Percentiles rank a stretch among this genome's conserved stretches.
These are phyloP conservation scores for Brachionus sp. DNA, from an alignment of 1,140 invertebrate species.

Conservation along the genomic window DNA sequence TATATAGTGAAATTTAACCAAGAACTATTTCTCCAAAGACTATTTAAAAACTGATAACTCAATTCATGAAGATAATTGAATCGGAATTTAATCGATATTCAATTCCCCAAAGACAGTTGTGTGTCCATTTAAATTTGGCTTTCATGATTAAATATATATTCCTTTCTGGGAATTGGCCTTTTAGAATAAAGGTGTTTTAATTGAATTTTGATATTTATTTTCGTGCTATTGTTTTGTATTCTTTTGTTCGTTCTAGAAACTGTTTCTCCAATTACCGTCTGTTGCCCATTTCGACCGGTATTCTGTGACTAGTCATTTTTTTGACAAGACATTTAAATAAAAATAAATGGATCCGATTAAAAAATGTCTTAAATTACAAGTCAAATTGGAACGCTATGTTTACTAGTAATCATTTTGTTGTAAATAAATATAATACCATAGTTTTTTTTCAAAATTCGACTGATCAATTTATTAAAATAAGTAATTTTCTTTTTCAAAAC, in stretches of 20 bases:
- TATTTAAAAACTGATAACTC: constrained; percentile 21
- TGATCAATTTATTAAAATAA: not conserved
- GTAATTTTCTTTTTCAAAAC: not conserved
- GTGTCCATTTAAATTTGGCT: constrained; percentile 15
- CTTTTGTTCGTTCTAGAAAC: not conserved
- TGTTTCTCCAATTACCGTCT: constrained; percentile 33
- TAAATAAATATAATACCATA: not conserved
- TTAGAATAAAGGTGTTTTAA: constrained; percentile 1
- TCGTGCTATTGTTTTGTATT: constrained; percentile 36
- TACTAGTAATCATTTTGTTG: not conserved
- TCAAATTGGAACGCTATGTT: not conserved
- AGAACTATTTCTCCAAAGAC: not conserved
- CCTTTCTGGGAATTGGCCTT: constrained; percentile 16
- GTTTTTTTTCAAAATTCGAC: not conserved
- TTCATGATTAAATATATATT: not conserved
- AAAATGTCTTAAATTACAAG: constrained; percentile 34
- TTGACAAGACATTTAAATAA: constrained; percentile 27
- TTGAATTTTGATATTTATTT: constrained; percentile 22
- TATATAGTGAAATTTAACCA: not conserved
- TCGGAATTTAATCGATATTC: constrained; percentile 30
- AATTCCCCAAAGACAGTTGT: not conserved
- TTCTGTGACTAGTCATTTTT: constrained; percentile 6
- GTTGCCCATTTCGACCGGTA: not conserved
- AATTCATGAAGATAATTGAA: constrained; percentile 15
- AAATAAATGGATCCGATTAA: not conserved